Base-by-base conservation (phyloP, 2,888 invertebrate species). In the Stratiomys singularior region DNA sequence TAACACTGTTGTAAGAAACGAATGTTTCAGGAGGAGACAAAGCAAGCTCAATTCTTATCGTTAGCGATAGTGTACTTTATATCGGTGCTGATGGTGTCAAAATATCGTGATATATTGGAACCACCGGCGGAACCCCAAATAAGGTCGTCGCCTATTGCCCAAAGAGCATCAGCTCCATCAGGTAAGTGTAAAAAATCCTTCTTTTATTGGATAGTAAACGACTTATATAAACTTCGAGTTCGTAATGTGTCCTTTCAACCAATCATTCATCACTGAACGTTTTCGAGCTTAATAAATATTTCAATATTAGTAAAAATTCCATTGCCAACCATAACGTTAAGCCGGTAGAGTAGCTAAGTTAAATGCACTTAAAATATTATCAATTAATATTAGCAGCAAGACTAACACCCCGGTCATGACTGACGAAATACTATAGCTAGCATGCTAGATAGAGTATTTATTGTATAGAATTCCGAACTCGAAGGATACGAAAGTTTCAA, bases 51-150 rank as follows among this genome's bases (percentile, higher is more conserved):
- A 90, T 99, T 99, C 90, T 91, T 99, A 82, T 98, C 99, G 18
- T 90, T 99, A 84, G 98, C 99, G 81, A 98, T 99, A 86, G 98
- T 99, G 79, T 99, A 99, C 90, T 98, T 99, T 90, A 96, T 99
- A 84, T 99, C 99, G 37, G 99, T 99, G 82, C 89, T 99, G 85
- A 99, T 99, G 99, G 99, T 99, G 81, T 99, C 99, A 63, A 98
- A 99, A 87, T 99, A 99, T 89, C 92, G 99, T 71, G 99, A 99
- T 87, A 99, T 99, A 82, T 89, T 99, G 85, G 99, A 99, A 88
- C 99, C 99, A 78, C 96, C 96, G 25, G 89, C 92, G 77, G 91
- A 92, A 63, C 90, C 93, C 81, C 89, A 92, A 80, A 90, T 91
- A 18, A 91, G 92, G 21, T 85, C 87, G 80, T 91, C 90, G 81